Evolutionary conservation across 2,888 invertebrate species (phyloP), one percentile per base, ranked within the genome.

Genomic region (Ditula angustiorana): DNA sequence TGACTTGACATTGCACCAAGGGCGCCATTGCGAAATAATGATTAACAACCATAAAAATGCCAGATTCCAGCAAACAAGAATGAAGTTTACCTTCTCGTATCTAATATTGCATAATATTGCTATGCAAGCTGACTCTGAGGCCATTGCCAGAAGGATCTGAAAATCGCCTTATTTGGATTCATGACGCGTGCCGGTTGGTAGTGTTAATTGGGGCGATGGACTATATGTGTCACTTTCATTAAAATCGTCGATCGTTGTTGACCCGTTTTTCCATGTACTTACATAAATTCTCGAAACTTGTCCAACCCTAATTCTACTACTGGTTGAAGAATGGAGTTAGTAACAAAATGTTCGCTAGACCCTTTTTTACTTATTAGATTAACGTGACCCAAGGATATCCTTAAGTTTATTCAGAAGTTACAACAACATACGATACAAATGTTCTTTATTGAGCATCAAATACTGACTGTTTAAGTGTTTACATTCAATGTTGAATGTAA

Each of bases 11-110:
- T 63, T 52, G 57, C 30, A 21, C 19, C 33, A 47, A 64, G 46
- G 53, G 46, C 35, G 26, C 28, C 46, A 46, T 52, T 58, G 58
- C 35, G 46, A 53, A 64, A 58, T 21, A 44, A 59, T 19, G 19
- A 13, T 23, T 26, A 19, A 35, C 11, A 35, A 24, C 24, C 16
- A 24, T 47, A 49, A 59, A 64, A 23, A 28, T 24, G 33, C 2
- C 35, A 26, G 35, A 52, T 67, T 60, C 49, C 30, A 53, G 24
- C 58, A 24, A 30, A 57, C 65, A 68, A 59, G 47, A 57, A 61
- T 57, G 60, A 69, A 58, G 66, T 26, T 70, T 46, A 23, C 70
- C 72, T 70, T 72, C 70, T 55, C 47, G 47, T 67, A 52, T 37
- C 21, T n/a, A 47, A 57, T 63, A 56, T 57, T 53, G 53, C 64